Evolutionary conservation across 2,888 invertebrate species (phyloP), one percentile per base, ranked within the genome.

Genomic region (Leptinotarsa rubiginosa): DNA sequence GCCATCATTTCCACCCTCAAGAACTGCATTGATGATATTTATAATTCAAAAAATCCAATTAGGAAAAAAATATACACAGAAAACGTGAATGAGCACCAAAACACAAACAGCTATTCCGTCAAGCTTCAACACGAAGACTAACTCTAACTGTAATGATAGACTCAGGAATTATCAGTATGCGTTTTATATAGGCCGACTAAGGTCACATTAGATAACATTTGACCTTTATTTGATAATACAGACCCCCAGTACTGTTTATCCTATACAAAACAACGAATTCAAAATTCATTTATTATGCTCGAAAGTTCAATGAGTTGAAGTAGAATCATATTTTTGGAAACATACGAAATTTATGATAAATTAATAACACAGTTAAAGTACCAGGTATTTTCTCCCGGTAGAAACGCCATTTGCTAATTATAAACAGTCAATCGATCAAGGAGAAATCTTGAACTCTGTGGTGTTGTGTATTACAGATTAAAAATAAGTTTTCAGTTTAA

Each of bases 1-100:
- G 81, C 84, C 86, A 86, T 87, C 81, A 79, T 85, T 79, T 84
- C 82, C 2, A 69, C 71, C 67, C 73, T 73, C 69, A 75, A 64
- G 75, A 71, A 77, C 75, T 77, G 77, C 77, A 75, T 77, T 77
- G 71, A 74, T 70, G 15, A 67, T 68, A 41, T 69, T 12, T 12
- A 18, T 16, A 20, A 50, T 50, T 12, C 7, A 67, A 50, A 22
- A 52, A 67, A 22, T 18, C 16, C 4, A 16, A 66, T 20, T 18
- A 49, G 20, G 25, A n/a, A 49, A 50, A 52, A 67, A 49, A 13
- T 16, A 47, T 52, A 18, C n/a, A 18, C n/a, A 18, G 18, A 18
- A 52, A 18, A 18, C n/a, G 52, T 52, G 18, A 52, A 7, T 18
- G 13, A 64, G 52, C 16, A 66, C 66, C 62, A 54, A 68, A 20